phyloP scores from a whole-genome alignment of 2,113 vertebrate species.

The Alligator mississippiensis region DNA sequence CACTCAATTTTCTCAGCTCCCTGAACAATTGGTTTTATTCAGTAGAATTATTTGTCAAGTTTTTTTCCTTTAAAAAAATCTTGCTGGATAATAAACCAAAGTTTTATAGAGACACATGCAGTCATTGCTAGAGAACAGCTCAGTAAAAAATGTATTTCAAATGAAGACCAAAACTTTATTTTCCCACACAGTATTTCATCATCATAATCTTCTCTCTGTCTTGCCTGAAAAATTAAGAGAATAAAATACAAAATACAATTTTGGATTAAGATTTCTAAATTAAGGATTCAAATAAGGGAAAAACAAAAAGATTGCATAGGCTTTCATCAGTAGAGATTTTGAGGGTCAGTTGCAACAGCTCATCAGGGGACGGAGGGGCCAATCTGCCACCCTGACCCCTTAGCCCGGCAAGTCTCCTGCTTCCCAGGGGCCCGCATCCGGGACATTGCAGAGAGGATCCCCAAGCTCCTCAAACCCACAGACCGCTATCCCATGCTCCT shows the following conservation, averaged over 20 bases:
- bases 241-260: neutral
- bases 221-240: neutral
- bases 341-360: too few species aligned
- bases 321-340: neutral
- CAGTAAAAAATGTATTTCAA: neutral
- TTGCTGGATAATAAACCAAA: neutral
- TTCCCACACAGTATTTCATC: neutral
- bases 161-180: neutral
- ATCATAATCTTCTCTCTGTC: neutral
- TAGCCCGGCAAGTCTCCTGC: too few species aligned
- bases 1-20: neutral
- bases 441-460: too few species aligned
- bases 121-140: neutral
- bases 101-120: neutral
- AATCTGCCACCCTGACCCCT: too few species aligned
- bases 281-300: neutral
- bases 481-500: too few species aligned
- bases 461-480: too few species aligned
- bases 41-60: neutral
- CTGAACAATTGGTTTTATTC: neutral
- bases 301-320: neutral
- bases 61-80: neutral
- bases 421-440: too few species aligned
- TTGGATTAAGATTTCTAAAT: neutral
- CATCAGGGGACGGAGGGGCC: too few species aligned